Evolutionary conservation across 2,888 invertebrate genomes (phyloP).

Genomic region (Argyresthia goedartella): DNA sequence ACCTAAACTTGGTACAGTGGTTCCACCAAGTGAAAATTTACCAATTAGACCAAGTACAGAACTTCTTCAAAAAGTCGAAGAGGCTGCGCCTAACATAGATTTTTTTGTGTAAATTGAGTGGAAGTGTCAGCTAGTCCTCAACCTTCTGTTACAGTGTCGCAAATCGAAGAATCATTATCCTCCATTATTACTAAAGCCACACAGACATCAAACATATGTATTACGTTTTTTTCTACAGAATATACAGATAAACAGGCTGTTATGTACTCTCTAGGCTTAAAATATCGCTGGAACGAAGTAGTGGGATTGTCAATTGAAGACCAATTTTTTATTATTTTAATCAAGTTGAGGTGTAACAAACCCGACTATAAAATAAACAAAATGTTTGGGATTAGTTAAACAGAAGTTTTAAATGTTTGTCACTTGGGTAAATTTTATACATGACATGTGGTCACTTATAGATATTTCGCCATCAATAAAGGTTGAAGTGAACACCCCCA

Average conservation of each 20-base stretch:
- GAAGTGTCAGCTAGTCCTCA: no score
- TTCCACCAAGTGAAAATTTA: no score
- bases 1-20: no score
- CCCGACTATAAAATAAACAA: neutral
- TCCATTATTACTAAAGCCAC: neutral
- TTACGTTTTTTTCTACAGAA: neutral
- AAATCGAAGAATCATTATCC: no score
- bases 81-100: no score
- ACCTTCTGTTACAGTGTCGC: no score
- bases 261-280: neutral
- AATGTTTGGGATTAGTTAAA: neutral
- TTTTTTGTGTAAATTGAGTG: no score
- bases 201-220: neutral
- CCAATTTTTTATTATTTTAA: neutral
- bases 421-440: slow-evolving; percentile 1
- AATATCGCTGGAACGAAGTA: neutral
- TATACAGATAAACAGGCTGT: neutral
- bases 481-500: slow-evolving; percentile 5
- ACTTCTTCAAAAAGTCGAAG: no score
- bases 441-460: neutral
- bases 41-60: no score
- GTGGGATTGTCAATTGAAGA: neutral
- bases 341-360: slow-evolving; percentile 4
- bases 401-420: neutral
- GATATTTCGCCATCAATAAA: neutral